Percentiles rank a stretch among this genome's conserved stretches.
These are phyloP conservation scores for Clytia hemisphaerica DNA, from an alignment of 30 jellyfish, hydroid and myxozoan genomes.

Conservation along the genomic window DNA sequence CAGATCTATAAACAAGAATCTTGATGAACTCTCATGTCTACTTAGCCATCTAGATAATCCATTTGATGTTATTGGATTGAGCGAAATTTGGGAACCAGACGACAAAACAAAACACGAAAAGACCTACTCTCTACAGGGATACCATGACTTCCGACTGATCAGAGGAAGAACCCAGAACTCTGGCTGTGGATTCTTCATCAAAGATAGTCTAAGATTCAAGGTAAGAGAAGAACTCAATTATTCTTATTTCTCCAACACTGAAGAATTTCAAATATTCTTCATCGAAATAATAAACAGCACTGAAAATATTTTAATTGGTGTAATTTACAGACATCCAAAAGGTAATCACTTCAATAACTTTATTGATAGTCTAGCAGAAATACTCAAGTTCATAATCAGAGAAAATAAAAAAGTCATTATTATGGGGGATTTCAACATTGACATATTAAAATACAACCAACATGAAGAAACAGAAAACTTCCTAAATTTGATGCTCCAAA, in stretches of 20 bases:
- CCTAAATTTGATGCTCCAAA: too few species aligned
- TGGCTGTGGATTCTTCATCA: slow-evolving; percentile 41
- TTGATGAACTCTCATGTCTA: slow-evolving; percentile 23
- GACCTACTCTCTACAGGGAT: slow-evolving; percentile 17
- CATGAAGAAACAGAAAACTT: too few species aligned
- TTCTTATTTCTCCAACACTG: neutral
- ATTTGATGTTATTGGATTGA: slow-evolving; percentile 36
- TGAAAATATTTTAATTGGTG: slow-evolving; percentile 9
- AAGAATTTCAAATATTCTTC: slow-evolving; percentile 26
- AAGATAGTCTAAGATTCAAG: slow-evolving; percentile 18
- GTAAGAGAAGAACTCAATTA: slow-evolving; percentile 25
- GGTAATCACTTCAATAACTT: too few species aligned
- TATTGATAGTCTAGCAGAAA: too few species aligned
- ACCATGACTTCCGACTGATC: slow-evolving; percentile 28
- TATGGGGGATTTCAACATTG: too few species aligned
- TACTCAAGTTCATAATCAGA: too few species aligned
- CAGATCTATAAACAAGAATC: slow-evolving; percentile 26
- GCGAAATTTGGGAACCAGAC: slow-evolving; percentile 34
- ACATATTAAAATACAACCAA: too few species aligned
- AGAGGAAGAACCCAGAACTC: slow-evolving; percentile 21
- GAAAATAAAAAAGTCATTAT: too few species aligned
- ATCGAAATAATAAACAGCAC: slow-evolving; percentile 12
- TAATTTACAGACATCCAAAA: too few species aligned
- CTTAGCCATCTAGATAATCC: slow-evolving; percentile 24
- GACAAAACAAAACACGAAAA: neutral